phyloP scores from a whole-genome alignment of 2,888 invertebrate genomes.

The Watsonalla binaria region DNA sequence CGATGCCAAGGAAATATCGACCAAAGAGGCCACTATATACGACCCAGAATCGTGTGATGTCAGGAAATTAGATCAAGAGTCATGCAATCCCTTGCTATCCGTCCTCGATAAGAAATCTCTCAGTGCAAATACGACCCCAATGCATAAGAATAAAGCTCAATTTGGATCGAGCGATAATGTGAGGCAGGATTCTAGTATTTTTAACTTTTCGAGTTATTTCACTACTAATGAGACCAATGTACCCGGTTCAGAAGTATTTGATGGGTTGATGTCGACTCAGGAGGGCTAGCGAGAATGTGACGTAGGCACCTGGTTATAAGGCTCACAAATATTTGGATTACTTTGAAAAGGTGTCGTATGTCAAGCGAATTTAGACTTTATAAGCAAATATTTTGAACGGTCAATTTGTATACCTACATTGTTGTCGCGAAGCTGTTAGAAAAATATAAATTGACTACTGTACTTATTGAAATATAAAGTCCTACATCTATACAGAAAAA shows the following conservation, averaged over 20 bases:
- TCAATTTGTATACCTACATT: too few species aligned
- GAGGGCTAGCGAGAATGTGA: conserved; percentile 63
- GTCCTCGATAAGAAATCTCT: conserved; percentile 50
- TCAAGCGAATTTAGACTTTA: too few species aligned
- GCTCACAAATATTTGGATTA: conserved; percentile 1
- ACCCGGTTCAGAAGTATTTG: conserved; percentile 81
- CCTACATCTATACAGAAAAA: too few species aligned
- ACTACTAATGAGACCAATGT: conserved; percentile 65
- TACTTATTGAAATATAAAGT: too few species aligned
- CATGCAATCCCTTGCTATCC: conserved; percentile 25
- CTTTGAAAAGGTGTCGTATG: not conserved
- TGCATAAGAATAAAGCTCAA: conserved; percentile 60
- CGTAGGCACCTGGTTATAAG: conserved; percentile 59
- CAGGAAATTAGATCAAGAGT: conserved; percentile 14
- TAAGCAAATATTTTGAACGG: too few species aligned
- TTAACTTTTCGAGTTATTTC: conserved; percentile 83
- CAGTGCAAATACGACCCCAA: conserved; percentile 64
- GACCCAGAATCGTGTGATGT: conserved; percentile 43
- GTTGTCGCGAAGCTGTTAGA: too few species aligned
- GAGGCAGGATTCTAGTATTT: conserved; percentile 64
- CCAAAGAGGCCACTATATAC: conserved; percentile 48
- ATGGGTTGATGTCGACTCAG: conserved; percentile 55
- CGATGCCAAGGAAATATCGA: conserved; percentile 43
- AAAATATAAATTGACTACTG: too few species aligned
- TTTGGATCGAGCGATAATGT: conserved; percentile 70